Evolutionary conservation across 2,797 vertebrate genomes (phyloP), one percentile per base, ranked within the genome.

Genomic region (Nannoperca obscura): DNA sequence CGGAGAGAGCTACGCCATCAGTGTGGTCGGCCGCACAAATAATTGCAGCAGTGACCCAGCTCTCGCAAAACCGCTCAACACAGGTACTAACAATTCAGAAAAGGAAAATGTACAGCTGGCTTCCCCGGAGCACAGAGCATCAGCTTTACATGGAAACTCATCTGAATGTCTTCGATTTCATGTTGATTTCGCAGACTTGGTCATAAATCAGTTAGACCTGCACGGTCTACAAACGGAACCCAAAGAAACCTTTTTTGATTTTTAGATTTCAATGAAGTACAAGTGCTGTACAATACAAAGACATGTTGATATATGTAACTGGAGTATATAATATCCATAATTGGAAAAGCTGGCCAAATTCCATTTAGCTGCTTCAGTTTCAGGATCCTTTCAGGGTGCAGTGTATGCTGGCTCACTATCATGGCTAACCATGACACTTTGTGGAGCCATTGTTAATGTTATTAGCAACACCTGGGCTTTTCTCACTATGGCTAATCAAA

Each of bases 1-100:
- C 0, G 95, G 95, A 4, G 85, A 94, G 61, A 84, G 53, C 6
- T 96, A 96, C 71, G 52, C 7, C 3, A 13, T 95, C 80, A 90
- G 78, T 4, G 92, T 96, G 63, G 85, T 89, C 2, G 95, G 94
- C 44, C 47, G 66, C 66, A 91, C 91, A 1, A 64, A 90, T 13
- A 74, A 75, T 2, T 96, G 95, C 82, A 91, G 65, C 77, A 94
- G 92, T 47, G 46, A 74, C 0, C 80, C 67, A 59, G 76, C 81
- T 47, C n/a, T 82, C 17, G 58, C 82, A 14, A 5, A 68, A 38
- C 42, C 2, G 24, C 24, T 95, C n/a, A 73, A 73, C 20, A 94
- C 93, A 84, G 95, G 95, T 96, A 71, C 10, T 12, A 7, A 58
- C 30, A 11, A 65, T 12, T 42, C 13, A 61, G 30, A 4, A 34